Conservation (phyloP, 2,888 invertebrate genomes). For the Lepas anatifera region DNA sequence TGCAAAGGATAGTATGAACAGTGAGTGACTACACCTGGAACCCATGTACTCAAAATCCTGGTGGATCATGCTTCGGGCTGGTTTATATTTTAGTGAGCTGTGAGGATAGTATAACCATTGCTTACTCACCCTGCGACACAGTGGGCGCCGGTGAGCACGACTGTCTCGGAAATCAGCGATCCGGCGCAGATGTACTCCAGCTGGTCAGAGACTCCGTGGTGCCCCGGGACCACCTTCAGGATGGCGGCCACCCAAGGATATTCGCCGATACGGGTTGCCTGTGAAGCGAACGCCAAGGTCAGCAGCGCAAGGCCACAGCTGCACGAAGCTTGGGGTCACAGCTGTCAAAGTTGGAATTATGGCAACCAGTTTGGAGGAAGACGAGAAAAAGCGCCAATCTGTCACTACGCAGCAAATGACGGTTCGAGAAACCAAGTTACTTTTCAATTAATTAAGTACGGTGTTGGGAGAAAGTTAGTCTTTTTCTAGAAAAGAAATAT, state of each 20-base stretch:
- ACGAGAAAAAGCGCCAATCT: not conserved
- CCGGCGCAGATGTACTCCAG: constrained; percentile 61
- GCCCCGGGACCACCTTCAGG: constrained; percentile 9
- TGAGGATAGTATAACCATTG: too few species aligned
- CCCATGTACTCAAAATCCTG: too few species aligned
- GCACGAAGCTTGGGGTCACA: too few species aligned
- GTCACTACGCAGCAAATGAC: not conserved
- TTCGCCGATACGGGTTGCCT: not conserved
- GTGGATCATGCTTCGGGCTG: too few species aligned
- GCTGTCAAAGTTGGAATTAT: too few species aligned
- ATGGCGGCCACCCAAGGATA: not conserved
- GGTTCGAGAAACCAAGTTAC: not conserved
- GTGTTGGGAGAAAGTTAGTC: too few species aligned
- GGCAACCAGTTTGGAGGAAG: too few species aligned
- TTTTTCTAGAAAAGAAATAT: too few species aligned
- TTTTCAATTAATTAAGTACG: not conserved
- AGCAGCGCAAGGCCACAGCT: too few species aligned
- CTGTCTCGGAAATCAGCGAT: constrained; percentile 57
- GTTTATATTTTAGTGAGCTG: too few species aligned
- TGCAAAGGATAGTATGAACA: too few species aligned
- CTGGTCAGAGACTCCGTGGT: constrained; percentile 25
- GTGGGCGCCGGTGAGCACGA: constrained; percentile 68
- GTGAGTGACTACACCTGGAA: too few species aligned
- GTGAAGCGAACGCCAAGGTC: not conserved
- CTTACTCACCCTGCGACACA: constrained; percentile 39